Percentiles rank a stretch among this genome's conserved stretches.
Conservation (phyloP, 2,888 invertebrate species). For the Nomada fucata region DNA sequence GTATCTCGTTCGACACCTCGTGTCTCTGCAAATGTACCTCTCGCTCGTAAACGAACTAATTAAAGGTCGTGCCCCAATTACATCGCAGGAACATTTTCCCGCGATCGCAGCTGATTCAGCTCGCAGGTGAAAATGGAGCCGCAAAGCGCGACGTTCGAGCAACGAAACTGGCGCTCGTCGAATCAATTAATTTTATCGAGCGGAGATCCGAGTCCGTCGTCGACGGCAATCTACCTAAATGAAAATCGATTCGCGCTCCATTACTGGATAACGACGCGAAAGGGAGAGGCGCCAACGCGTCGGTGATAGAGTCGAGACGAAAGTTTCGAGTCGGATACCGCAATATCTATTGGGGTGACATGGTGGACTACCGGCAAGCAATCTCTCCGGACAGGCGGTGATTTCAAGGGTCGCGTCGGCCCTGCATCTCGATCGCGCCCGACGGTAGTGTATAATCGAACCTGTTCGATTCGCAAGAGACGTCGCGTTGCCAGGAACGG, state of each 20-base stretch:
- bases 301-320: constrained; percentile 23
- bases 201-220: constrained; percentile 42
- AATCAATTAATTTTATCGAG: constrained; percentile 70
- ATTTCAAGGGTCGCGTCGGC: constrained; percentile 52
- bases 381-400: constrained; percentile 59
- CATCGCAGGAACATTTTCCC: not conserved
- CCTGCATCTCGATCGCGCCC: constrained; percentile 56
- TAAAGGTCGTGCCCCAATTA: too few relatives aligned
- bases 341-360: constrained; percentile 71
- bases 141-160: constrained; percentile 18
- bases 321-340: constrained; percentile 63
- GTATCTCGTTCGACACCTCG: too few relatives aligned
- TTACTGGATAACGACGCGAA: constrained; percentile 58
- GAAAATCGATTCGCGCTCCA: constrained; percentile 70
- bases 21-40: not conserved
- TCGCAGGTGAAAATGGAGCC: constrained; percentile 16
- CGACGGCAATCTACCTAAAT: constrained; percentile 65
- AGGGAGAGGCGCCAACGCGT: constrained; percentile 6
- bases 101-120: not conserved
- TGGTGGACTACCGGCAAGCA: constrained; percentile 65
- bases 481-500: not conserved
- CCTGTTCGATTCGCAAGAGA: constrained; percentile 56
- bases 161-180: constrained; percentile 53
- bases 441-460: constrained; percentile 62
- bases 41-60: not conserved